phyloP scores from a whole-genome alignment of 2,888 invertebrate genomes.

The Agonum fuliginosum region DNA sequence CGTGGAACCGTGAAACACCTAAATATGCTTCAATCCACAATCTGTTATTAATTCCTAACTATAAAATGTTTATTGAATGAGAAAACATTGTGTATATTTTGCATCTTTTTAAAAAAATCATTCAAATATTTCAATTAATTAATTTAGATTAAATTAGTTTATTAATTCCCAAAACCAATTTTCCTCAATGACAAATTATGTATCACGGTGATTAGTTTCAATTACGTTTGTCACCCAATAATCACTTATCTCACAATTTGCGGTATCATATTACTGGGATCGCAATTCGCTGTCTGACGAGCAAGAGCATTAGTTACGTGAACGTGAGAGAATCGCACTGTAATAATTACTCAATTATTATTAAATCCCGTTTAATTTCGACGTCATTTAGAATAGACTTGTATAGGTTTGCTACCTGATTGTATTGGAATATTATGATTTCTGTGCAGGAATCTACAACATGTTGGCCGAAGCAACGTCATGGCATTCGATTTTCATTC shows the following conservation, averaged over 20 bases:
- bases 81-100: no score
- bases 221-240: constrained; percentile 35
- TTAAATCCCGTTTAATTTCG: constrained; percentile 11
- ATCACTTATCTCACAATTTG: constrained; percentile 16
- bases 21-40: no score
- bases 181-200: no score
- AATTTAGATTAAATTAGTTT: no score
- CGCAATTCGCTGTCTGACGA: neutral
- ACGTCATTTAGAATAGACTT: neutral
- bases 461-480: constrained; percentile 34
- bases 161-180: neutral
- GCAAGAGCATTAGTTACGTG: neutral
- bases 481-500: constrained; percentile 33
- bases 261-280: constrained; percentile 26
- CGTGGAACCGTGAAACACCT: no score
- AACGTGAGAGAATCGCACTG: neutral
- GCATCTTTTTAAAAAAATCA: no score
- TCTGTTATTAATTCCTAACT: no score
- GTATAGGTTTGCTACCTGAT: constrained; percentile 3
- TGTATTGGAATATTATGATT: neutral
- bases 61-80: no score
- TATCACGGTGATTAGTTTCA: constrained; percentile 12
- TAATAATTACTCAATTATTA: constrained; percentile 22
- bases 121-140: no score
- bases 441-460: constrained; percentile 18